Conservation (phyloP, 1,140 invertebrate genomes). For the Semibalanus balanoides region DNA sequence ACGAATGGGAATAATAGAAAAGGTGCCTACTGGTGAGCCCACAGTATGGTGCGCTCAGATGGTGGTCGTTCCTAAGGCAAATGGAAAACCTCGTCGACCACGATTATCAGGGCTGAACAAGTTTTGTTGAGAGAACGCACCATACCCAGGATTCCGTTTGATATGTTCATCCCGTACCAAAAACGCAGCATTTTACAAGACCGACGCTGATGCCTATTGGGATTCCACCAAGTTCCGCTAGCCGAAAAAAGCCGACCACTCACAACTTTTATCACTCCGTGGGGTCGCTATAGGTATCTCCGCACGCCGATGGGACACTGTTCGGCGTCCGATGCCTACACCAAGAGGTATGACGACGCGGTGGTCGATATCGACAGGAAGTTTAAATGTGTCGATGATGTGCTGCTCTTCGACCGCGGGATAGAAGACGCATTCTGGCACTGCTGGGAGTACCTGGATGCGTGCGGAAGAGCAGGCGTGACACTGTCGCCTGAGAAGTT, state of each 20-base stretch:
- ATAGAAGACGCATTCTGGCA: slow-evolving; percentile 10
- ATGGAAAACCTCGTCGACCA: slow-evolving; percentile 4
- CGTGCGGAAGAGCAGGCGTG: slow-evolving; percentile 5
- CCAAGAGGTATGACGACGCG: slow-evolving; percentile 3
- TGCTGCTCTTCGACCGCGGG: slow-evolving; percentile 6
- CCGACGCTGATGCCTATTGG: neutral
- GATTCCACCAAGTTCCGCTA: slow-evolving; percentile 5
- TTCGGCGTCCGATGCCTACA: slow-evolving; percentile 5
- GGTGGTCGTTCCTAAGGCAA: slow-evolving; percentile 10
- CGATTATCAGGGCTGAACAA: slow-evolving; percentile 9
- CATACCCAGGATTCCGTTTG: slow-evolving; percentile 3
- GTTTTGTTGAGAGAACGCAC: slow-evolving; percentile 6
- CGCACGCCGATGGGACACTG: slow-evolving; percentile 3
- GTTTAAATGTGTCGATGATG: slow-evolving; percentile 11
- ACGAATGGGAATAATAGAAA: slow-evolving; percentile 10
- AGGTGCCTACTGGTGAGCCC: slow-evolving; percentile 4
- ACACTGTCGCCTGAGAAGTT: slow-evolving; percentile 13
- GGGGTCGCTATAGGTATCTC: slow-evolving; percentile 3
- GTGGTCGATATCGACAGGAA: neutral
- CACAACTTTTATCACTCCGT: slow-evolving; percentile 5
- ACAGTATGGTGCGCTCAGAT: slow-evolving; percentile 6
- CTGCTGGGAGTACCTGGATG: slow-evolving; percentile 6
- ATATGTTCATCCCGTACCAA: slow-evolving; percentile 3
- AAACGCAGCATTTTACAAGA: slow-evolving; percentile 7
- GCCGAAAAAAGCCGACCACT: slow-evolving; percentile 6